Conservation (phyloP, 64 coral and sea anemone species). For the Trachythela sp. region DNA sequence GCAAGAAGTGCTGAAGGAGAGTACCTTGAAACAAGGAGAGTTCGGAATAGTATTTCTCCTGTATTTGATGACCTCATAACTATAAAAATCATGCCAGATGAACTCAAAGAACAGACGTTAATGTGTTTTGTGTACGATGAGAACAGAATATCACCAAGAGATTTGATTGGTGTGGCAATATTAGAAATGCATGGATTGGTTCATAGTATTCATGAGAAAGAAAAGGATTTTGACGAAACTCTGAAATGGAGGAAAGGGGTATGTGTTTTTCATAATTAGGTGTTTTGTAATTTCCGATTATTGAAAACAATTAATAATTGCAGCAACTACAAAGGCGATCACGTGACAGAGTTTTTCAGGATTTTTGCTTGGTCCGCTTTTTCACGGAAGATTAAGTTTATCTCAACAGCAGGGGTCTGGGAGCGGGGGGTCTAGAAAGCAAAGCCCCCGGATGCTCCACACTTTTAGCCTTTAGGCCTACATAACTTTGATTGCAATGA, state of each 20-base stretch:
- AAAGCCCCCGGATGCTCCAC: too few relatives aligned
- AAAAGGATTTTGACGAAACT: not conserved
- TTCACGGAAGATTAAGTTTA: too few relatives aligned
- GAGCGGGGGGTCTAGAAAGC: too few relatives aligned
- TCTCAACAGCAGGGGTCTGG: too few relatives aligned
- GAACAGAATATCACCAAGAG: not conserved
- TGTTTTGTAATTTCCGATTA: not conserved
- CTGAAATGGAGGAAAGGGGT: not conserved
- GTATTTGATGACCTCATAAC: conserved; percentile 12
- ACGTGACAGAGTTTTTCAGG: too few relatives aligned
- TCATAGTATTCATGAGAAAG: not conserved
- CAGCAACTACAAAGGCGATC: too few relatives aligned
- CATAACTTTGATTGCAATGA: too few relatives aligned
- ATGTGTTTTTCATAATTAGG: not conserved
- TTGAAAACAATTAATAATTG: too few relatives aligned
- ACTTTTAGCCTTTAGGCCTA: too few relatives aligned
- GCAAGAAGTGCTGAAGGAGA: not conserved
- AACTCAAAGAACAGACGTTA: not conserved
- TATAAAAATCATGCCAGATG: not conserved
- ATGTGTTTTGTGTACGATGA: not conserved
- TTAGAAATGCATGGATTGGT: not conserved
- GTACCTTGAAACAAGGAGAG: not conserved
- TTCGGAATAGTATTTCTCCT: not conserved
- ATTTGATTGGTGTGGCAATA: conserved; percentile 5
- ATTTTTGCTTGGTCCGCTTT: too few relatives aligned